phyloP scores from a whole-genome alignment of 2,797 vertebrate species.

The Fratercula arctica region DNA sequence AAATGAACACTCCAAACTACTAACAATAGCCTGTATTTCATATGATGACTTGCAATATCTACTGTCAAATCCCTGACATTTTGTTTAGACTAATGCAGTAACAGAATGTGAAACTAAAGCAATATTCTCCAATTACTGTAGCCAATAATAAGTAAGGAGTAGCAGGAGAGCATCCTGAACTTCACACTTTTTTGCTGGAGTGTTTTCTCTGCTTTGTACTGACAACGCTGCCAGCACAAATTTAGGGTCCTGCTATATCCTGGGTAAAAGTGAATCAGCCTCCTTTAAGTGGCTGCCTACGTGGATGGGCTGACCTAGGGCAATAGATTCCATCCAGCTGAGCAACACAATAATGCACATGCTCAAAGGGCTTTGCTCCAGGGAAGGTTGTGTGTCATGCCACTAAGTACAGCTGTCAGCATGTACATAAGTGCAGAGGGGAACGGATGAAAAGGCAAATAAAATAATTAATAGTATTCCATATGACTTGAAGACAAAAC shows the following conservation, averaged over 20 bases:
- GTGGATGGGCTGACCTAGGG: constrained; percentile 22
- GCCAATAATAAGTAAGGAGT: background rate
- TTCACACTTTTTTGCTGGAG: background rate
- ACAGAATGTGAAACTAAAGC: background rate
- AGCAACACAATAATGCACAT: constrained; percentile 2
- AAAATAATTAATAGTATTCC: constrained; percentile 4
- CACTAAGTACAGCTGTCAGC: constrained; percentile 37
- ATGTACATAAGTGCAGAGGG: background rate
- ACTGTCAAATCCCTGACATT: background rate
- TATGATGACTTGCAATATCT: background rate
- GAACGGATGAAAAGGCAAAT: background rate
- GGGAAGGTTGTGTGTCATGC: background rate
- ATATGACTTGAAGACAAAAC: background rate
- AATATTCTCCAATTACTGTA: background rate
- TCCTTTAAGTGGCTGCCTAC: constrained; percentile 11
- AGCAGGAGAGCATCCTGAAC: background rate
- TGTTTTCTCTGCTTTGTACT: background rate
- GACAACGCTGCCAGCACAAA: background rate
- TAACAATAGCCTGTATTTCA: background rate
- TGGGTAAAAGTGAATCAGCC: background rate
- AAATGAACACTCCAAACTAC: background rate
- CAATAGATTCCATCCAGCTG: constrained; percentile 25
- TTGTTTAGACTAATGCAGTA: background rate
- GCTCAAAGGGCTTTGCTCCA: constrained; percentile 33
- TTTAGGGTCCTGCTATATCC: background rate